Evolutionary conservation across 1,140 invertebrate genomes (phyloP), one percentile per base, ranked within the genome.

Genomic region (Mamestra configurata): DNA sequence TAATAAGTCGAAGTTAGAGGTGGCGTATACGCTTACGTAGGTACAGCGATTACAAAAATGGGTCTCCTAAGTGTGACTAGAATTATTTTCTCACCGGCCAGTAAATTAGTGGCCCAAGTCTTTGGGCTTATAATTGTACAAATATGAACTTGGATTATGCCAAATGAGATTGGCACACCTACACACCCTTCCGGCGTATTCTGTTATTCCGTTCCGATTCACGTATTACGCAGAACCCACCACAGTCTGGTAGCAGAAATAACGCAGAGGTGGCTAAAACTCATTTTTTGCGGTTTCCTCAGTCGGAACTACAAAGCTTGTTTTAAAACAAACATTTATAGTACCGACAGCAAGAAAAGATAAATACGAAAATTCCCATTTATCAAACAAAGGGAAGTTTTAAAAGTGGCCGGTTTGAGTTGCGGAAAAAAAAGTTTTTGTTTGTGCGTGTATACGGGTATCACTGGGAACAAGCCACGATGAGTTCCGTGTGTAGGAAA

Each of bases 351-450:
- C 31, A 43, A 27, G 71, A 59, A 43, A 59, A 75, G 71, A 75
- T 75, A 75, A 75, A 75, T 75, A 75, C 53, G 31, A 57, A 59
- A 59, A 40, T 43, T 35, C 35, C 31, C 22, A 75, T 75, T 75
- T 43, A 43, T 59, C 35, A 75, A 24, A 71, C 68, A 53, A 75
- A 75, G 55, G 71, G 53, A 75, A 75, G 71, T 75, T 75, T 59
- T 5, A 15, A 59, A 59, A 75, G 35, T 59, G 31, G 71, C 13
- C 51, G 71, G 18, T 59, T 43, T 40, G 11, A 43, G 35, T 35
- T 22, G 24, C 49, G 40, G 64, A 10, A 43, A 43, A 68, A 57
- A 43, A 46, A 18, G 49, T 75, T 75, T 57, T 55, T 75, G 40
- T 59, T 75, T 75, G 59, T 40, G 11, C 24, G 20, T 40, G 40